Evolutionary conservation across 2,113 vertebrate genomes (phyloP), one percentile per base, ranked within the genome.

Genomic region (Ardeotis arabs): DNA sequence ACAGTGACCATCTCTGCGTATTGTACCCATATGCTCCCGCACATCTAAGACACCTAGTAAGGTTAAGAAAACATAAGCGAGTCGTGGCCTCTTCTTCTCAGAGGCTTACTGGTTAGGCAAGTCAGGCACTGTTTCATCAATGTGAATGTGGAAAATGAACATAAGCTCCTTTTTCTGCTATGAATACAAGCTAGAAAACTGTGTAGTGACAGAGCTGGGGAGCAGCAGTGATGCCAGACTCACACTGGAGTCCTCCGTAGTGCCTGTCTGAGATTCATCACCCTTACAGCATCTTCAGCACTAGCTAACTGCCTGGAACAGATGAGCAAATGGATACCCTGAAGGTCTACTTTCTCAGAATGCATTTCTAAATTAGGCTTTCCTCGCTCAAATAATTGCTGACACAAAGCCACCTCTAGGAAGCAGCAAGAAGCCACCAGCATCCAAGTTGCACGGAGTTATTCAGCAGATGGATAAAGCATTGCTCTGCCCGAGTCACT

Each of bases 401-500:
- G 75, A 62, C 45, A 66, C 33, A 31, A 89, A 88, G 35, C 16
- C 31, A 33, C 10, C 62, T 68, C 76, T 0, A 4, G 33, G 49
- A 89, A 75, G 50, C 64, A 55, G 29, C 22, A 44, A 70, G 50
- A 55, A 41, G 47, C 37, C 35, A 33, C 19, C 39, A 56, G 35
- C 1, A 8, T 41, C 13, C 28, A 23, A 31, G 39, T 3, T 19
- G 50, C 1, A 47, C 0, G 2, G 64, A 37, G 19, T 33, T 50
- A 29, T 14, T 68, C n/a, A 68, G 62, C 19, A 76, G 35, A 59
- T 14, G 24, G 47, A 69, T 50, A 31, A 33, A 75, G 63, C 22
- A 10, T 6, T 35, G 33, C 37, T n/a, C 17, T 55, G 3, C 31
- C 17, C 0, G 0, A 60, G 39, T 44, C 63, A 23, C 24, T 55